Conservation (phyloP, 2,888 invertebrate species). For the Epinotia ramella region DNA sequence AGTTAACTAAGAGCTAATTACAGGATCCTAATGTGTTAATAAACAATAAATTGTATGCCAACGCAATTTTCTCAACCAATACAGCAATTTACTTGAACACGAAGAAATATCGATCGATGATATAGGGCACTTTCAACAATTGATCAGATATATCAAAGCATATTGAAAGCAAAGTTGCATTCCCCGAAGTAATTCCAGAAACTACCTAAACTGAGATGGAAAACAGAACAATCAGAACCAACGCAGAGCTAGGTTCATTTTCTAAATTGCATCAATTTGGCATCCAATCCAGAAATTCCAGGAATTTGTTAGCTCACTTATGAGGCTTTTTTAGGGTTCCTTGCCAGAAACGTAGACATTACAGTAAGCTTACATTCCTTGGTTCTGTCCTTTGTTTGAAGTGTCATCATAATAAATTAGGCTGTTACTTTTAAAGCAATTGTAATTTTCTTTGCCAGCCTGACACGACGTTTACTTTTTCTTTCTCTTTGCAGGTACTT, state of each 20-base stretch:
- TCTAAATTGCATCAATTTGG: constrained; percentile 1
- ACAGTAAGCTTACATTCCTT: neutral
- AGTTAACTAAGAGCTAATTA: too few species aligned
- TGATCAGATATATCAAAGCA: neutral
- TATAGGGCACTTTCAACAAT: neutral
- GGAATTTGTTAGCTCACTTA: neutral
- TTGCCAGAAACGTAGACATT: neutral
- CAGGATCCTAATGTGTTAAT: too few species aligned
- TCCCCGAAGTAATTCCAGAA: too few species aligned
- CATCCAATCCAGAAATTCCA: neutral
- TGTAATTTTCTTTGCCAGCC: too few species aligned
- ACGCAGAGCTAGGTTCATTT: neutral
- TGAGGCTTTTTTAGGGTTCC: neutral
- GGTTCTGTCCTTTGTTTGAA: neutral
- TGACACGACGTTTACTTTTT: too few species aligned
- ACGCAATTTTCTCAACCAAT: too few species aligned
- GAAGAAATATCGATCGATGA: too few species aligned
- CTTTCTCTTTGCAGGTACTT: neutral
- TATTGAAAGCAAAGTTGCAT: neutral
- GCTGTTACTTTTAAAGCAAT: neutral
- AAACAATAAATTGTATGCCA: too few species aligned
- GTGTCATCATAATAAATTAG: neutral
- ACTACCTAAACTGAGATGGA: neutral
- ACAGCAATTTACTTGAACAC: too few species aligned
- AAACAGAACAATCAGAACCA: neutral